Conservation (phyloP, 2,113 vertebrate genomes). For the Gorsachius goisagi region DNA sequence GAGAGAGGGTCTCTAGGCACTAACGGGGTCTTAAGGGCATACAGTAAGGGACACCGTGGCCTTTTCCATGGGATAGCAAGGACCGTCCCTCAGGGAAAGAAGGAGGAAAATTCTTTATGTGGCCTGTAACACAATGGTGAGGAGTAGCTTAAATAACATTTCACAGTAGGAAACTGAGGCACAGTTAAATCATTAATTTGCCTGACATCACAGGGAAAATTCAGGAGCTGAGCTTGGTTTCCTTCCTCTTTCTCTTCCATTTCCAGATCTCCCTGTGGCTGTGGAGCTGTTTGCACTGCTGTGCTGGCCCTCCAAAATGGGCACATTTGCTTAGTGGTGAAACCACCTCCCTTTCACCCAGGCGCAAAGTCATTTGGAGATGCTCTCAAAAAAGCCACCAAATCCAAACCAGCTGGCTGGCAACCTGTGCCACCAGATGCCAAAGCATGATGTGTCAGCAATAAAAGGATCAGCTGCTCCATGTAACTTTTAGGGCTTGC, state of each 20-base stretch:
- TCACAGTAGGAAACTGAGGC: neutral
- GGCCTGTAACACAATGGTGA: neutral
- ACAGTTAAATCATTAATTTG: neutral
- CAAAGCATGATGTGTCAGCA: neutral
- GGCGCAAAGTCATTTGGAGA: neutral
- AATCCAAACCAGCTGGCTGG: neutral
- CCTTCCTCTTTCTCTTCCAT: neutral
- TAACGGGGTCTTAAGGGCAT: too few relatives aligned
- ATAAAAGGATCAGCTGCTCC: neutral
- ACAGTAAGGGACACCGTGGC: accelerated
- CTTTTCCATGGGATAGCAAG: neutral
- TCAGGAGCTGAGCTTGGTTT: neutral
- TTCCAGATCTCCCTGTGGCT: neutral
- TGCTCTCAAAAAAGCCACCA: neutral
- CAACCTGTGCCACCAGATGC: neutral
- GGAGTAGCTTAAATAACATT: neutral
- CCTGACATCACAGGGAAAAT: neutral
- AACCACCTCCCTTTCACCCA: neutral
- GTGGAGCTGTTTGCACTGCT: neutral
- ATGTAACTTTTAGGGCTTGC: neutral
- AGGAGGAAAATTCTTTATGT: neutral
- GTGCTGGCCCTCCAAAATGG: neutral
- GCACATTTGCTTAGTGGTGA: accelerated
- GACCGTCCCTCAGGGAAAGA: accelerated
- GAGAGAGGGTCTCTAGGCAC: neutral